Evolutionary conservation across 2,888 invertebrate species (phyloP).

Genomic region (Pantelozetes paolii): DNA sequence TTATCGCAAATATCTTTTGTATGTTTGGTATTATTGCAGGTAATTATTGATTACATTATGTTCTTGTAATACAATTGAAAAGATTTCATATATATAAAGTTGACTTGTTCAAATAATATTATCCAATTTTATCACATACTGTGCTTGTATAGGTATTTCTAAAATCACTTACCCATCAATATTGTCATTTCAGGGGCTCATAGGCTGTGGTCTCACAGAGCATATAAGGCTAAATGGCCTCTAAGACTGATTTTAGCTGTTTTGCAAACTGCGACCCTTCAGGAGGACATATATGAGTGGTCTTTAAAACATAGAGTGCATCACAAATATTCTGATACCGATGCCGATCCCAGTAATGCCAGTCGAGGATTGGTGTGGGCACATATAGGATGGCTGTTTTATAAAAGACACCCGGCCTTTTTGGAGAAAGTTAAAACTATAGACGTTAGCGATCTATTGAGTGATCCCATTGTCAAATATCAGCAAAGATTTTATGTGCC

Average conservation of each 20-base stretch:
- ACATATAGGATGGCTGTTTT: conserved; percentile 58
- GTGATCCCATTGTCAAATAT: conserved; percentile 55
- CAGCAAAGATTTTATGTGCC: conserved; percentile 56
- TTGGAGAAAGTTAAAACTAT: conserved; percentile 54
- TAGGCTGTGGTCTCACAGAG: conserved; percentile 82
- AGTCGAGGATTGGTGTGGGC: conserved; percentile 57
- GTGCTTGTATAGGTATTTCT: too few relatives aligned
- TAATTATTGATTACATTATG: too few relatives aligned
- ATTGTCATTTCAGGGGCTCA: conserved; percentile 81
- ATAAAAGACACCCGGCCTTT: conserved; percentile 56
- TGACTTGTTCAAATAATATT: too few relatives aligned
- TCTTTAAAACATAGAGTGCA: conserved; percentile 53
- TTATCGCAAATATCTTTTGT: too few relatives aligned
- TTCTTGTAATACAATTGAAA: too few relatives aligned
- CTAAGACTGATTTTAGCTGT: conserved; percentile 67
- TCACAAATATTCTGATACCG: conserved; percentile 54
- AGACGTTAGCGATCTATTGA: conserved; percentile 55
- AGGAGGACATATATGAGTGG: conserved; percentile 54
- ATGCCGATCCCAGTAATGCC: conserved; percentile 54
- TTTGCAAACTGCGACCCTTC: conserved; percentile 76
- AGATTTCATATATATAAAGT: too few relatives aligned
- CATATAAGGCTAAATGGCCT: conserved; percentile 84
- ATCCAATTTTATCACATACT: too few relatives aligned
- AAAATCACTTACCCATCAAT: too few relatives aligned
- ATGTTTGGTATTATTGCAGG: too few relatives aligned